Evolutionary conservation across 2,888 invertebrate species (phyloP), one percentile per base, ranked within the genome.

Genomic region (Lasius fuliginosus): DNA sequence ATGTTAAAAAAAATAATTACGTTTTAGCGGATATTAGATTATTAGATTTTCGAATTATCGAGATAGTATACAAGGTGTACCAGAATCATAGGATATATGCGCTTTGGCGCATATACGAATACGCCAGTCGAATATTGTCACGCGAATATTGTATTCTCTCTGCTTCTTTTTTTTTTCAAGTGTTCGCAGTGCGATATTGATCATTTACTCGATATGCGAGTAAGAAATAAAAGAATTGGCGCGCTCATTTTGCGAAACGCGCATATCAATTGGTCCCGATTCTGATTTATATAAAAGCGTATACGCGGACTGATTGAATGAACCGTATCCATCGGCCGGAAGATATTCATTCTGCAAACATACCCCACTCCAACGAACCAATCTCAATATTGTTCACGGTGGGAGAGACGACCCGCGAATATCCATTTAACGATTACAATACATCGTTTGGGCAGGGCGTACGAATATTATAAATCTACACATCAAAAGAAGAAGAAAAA

Each of bases 291-390:
- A 87, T 87, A 86, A 88, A 91, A 88, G 88, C 86, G 86, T 85
- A 84, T 58, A 62, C 71, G 79, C 84, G 85, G 83, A 85, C 85
- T 86, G 91, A 93, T 93, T 92, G 92, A 91, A 92, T 90, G 92
- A 89, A 86, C 85, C 85, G 88, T 90, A 88, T 89, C 88, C 91
- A 91, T 90, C 89, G 90, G 85, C 88, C 88, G 90, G 90, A 92
- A 93, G 88, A 89, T 92, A 93, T 91, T 92, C 86, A 86, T 85
- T 91, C 89, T 86, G 86, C 91, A 92, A 93, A 93, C 91, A 92
- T 87, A 88, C 87, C 83, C 84, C 86, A 60, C 76, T 74, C 82
- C 86, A 56, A 76, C 85, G 65, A 65, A 67, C 71, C 53, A 67
- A 75, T 83, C 79, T 77, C 73, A 82, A 84, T 77, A 83, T 76